Base-by-base conservation (phyloP, 2,797 vertebrate species). In the Falco columbarius region DNA sequence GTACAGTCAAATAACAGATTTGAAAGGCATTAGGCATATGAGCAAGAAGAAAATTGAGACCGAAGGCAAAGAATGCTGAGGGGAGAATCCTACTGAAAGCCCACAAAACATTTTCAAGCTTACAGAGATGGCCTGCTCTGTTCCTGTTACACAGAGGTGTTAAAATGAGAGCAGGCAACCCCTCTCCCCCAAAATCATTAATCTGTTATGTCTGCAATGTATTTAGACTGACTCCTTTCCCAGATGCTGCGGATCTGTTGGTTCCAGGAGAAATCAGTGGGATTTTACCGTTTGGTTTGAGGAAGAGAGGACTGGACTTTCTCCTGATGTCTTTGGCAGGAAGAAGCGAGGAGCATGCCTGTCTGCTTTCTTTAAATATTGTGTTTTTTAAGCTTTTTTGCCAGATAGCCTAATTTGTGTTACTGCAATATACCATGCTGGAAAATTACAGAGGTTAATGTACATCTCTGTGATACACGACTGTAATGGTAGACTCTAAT, bases 231-330 rank as follows among this genome's bases (percentile, higher is more conserved):
- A 96, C 74, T 89, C 61, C 34, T 96, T 96, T 94, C 83, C 79
- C 92, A 90, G 74, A 61, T 94, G 93, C 95, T 74, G 65, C 0
- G 1, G 84, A 87, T 96, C 93, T 95, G 83, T 89, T 21, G 1
- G 74, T 84, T 97, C 71, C 90, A 89, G 68, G 79, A 86, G 90
- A 97, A 92, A 94, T 94, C 92, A 92, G 94, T 97, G 89, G 89
- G 86, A 86, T 93, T 95, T 94, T 92, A 55, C 89, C 86, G 86
- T 96, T 96, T 94, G 72, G 84, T 95, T 93, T 71, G 73, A 79
- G 79, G 80, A 89, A 68, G 56, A 68, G 92, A 85, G 81, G 80
- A 93, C 86, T 96, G 92, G 86, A 92, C 68, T 89, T 93, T 94
- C 63, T 93, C 92, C 49, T 76, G 71, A 87, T 84, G 81, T 89